phyloP scores from a whole-genome alignment of 53 echinoderm and acorn worm genomes.

The Apostichopus leukothele region DNA sequence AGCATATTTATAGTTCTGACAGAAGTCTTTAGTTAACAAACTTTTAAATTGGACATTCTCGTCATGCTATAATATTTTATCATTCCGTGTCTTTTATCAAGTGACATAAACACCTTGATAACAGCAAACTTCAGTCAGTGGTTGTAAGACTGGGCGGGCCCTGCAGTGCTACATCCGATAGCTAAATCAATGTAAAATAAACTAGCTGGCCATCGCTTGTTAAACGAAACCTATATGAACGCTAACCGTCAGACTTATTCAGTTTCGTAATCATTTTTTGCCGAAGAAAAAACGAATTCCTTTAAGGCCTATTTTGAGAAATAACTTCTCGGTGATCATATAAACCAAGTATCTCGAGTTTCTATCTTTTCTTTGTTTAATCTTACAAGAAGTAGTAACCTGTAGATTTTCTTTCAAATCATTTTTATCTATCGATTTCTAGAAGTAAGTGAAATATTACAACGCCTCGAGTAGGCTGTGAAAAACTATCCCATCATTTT shows the following conservation, averaged over 20 bases:
- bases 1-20: too few species aligned
- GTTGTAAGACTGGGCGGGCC: too few species aligned
- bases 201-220: too few species aligned
- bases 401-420: conserved; percentile 15
- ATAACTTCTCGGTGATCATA: neutral
- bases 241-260: neutral
- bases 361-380: neutral
- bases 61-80: too few species aligned
- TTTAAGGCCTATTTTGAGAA: conserved; percentile 10
- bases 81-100: too few species aligned
- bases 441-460: conserved; percentile 11
- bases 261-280: neutral
- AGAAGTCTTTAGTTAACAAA: too few species aligned
- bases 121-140: too few species aligned
- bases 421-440: conserved; percentile 18
- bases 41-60: too few species aligned
- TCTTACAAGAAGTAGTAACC: conserved; percentile 10
- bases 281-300: neutral
- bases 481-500: conserved; percentile 11
- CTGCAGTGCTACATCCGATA: too few species aligned
- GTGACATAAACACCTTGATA: too few species aligned
- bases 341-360: conserved; percentile 6
- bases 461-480: conserved; percentile 7
- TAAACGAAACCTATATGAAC: neutral
- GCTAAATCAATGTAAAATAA: too few species aligned